These are phyloP conservation scores for Auanema freiburgensis DNA, from an alignment of 2,888 invertebrate species.

Conservation along the genomic window DNA sequence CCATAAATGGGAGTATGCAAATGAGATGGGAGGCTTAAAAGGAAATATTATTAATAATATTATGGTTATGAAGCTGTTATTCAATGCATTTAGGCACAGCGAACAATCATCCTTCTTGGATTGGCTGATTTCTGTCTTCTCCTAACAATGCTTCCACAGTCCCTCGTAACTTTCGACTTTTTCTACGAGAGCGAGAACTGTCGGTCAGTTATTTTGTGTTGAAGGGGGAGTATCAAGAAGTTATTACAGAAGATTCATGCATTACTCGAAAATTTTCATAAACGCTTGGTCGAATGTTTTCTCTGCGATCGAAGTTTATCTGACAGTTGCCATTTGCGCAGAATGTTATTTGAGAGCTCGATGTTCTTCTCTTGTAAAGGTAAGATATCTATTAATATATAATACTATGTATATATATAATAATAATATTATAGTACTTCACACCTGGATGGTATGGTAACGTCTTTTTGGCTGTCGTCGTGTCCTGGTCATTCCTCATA, in stretches of 20 bases:
- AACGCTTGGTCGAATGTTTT: slow-evolving; percentile 22
- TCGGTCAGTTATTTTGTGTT: slow-evolving; percentile 1
- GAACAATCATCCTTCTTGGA: slow-evolving; percentile 9
- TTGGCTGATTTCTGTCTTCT: slow-evolving; percentile 17
- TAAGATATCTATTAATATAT: background rate
- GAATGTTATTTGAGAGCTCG: slow-evolving; percentile 19
- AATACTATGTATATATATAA: background rate
- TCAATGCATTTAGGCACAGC: background rate
- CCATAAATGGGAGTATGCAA: too few species aligned
- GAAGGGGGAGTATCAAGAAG: background rate
- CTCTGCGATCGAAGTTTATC: slow-evolving; percentile 19
- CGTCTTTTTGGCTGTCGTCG: background rate
- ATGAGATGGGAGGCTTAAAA: too few species aligned
- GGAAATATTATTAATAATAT: too few species aligned
- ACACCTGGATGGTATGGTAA: slow-evolving; percentile 6
- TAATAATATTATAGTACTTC: slow-evolving; percentile 18
- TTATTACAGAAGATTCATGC: slow-evolving; percentile 16
- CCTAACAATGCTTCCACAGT: slow-evolving; percentile 20
- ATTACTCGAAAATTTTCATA: slow-evolving; percentile 18
- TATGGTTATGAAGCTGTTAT: too few species aligned
- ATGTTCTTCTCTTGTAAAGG: slow-evolving; percentile 6
- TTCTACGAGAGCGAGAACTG: slow-evolving; percentile 20
- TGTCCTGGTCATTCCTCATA: slow-evolving; percentile 10
- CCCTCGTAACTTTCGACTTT: slow-evolving; percentile 8
- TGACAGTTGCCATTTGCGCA: slow-evolving; percentile 16